A percentile compares a stretch with the other conserved stretches of the same genome.
These are phyloP conservation scores for Ophioninae sp. DNA, from an alignment of 2,888 invertebrate species.

Conservation along the genomic window DNA sequence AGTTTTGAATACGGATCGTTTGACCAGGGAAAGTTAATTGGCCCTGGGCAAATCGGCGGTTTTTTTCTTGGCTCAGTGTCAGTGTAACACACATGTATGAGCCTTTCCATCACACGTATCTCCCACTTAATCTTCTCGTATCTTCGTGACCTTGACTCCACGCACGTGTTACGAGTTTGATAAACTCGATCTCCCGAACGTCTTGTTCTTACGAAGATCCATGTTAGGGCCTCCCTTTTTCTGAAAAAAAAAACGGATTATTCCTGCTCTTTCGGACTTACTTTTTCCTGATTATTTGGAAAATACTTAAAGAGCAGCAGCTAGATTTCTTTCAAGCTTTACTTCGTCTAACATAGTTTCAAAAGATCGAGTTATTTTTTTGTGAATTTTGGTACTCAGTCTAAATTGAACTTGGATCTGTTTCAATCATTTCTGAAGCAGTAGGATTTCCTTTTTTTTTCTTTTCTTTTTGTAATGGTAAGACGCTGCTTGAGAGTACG, in stretches of 20 bases:
- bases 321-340: neutral
- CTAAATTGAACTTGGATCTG: too few relatives aligned
- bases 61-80: slow-evolving; percentile 8
- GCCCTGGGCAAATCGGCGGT: slow-evolving; percentile 32
- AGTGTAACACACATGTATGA: slow-evolving; percentile 3
- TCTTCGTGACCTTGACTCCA: slow-evolving; percentile 37
- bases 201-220: neutral
- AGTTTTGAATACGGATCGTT: slow-evolving; percentile 17
- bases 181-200: neutral
- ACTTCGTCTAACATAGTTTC: too few relatives aligned
- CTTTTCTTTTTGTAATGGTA: neutral
- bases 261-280: neutral
- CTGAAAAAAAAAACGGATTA: neutral
- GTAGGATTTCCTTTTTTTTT: neutral
- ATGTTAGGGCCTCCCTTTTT: neutral
- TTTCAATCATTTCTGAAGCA: neutral
- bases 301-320: neutral
- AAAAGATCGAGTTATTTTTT: too few relatives aligned
- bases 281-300: neutral
- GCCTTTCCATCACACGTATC: slow-evolving; percentile 15
- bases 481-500: neutral
- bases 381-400: too few relatives aligned
- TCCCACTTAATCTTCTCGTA: slow-evolving; percentile 28
- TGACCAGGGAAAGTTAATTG: slow-evolving; percentile 52
- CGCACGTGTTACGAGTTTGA: neutral